These are phyloP conservation scores for Pedicia rivosa DNA, from an alignment of 2,888 invertebrate genomes.

Conservation along the genomic window DNA sequence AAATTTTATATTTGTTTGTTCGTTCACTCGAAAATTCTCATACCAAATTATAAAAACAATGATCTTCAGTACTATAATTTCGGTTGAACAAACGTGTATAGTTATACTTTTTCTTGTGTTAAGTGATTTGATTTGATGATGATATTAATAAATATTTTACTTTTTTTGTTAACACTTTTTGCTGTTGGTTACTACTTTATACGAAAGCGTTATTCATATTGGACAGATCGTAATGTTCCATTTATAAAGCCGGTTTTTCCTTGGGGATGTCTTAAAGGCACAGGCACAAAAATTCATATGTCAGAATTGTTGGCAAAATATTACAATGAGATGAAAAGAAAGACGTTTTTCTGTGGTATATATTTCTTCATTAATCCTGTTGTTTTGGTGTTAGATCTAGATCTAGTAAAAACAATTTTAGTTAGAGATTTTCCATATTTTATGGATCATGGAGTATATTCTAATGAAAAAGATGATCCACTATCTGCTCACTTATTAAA, in stretches of 20 bases:
- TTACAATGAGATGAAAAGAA: slow-evolving; percentile 35
- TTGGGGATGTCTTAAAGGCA: slow-evolving; percentile 9
- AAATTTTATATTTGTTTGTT: too few relatives aligned
- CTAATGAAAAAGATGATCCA: slow-evolving; percentile 42
- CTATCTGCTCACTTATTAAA: slow-evolving; percentile 43
- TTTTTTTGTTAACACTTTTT: not conserved
- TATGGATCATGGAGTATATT: slow-evolving; percentile 45
- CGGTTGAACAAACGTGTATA: too few relatives aligned
- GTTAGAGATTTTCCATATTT: slow-evolving; percentile 46
- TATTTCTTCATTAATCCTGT: slow-evolving; percentile 44
- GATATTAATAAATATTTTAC: not conserved
- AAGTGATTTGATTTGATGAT: too few relatives aligned
- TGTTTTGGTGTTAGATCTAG: slow-evolving; percentile 42
- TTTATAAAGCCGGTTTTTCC: slow-evolving; percentile 10
- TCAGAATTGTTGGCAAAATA: slow-evolving; percentile 23
- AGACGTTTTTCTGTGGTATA: slow-evolving; percentile 35
- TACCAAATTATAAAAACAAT: too few relatives aligned
- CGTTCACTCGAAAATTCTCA: too few relatives aligned
- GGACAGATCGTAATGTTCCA: slow-evolving; percentile 10
- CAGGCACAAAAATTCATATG: not conserved
- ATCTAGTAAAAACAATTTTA: slow-evolving; percentile 41
- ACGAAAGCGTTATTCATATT: slow-evolving; percentile 9
- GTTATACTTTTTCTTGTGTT: too few relatives aligned
- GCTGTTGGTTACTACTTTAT: not conserved
- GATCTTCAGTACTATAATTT: too few relatives aligned